Conservation (phyloP, 2,888 invertebrate species). For the Caenorhabditis plicata region DNA sequence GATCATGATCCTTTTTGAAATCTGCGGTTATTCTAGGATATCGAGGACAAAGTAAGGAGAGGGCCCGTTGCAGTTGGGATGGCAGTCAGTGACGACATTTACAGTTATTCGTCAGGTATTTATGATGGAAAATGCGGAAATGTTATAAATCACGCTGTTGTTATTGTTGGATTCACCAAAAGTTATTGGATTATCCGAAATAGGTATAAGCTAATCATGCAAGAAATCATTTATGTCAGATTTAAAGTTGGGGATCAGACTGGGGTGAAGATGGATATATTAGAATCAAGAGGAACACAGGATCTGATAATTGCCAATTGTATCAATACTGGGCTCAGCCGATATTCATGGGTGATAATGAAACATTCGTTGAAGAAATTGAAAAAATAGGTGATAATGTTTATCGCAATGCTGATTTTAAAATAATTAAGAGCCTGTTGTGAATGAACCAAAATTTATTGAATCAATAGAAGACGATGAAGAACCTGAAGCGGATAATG, state of each 20-base stretch:
- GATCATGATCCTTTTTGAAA: no score
- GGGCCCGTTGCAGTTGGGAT: constrained; percentile 43
- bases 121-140: constrained; percentile 39
- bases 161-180: constrained; percentile 37
- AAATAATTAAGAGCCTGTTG: no score
- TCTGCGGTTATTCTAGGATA: no score
- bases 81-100: constrained; percentile 83
- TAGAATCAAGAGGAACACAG: constrained; percentile 75
- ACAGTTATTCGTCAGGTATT: constrained; percentile 75
- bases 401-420: no score
- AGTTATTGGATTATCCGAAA: constrained; percentile 45
- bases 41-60: constrained; percentile 26
- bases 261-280: constrained; percentile 93
- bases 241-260: constrained; percentile 75
- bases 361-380: constrained; percentile 12
- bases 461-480: constrained; percentile 13
- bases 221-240: neutral
- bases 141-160: constrained; percentile 43
- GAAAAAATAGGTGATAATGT: no score
- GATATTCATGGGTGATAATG: constrained; percentile 10
- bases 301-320: constrained; percentile 76
- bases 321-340: constrained; percentile 32
- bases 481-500: constrained; percentile 12
- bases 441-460: no score
- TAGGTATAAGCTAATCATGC: constrained; percentile 5